A percentile compares a stretch with the other conserved stretches of the same genome.
phyloP scores from a whole-genome alignment of 2,113 vertebrate species.

The Xyliphius kryptos region DNA sequence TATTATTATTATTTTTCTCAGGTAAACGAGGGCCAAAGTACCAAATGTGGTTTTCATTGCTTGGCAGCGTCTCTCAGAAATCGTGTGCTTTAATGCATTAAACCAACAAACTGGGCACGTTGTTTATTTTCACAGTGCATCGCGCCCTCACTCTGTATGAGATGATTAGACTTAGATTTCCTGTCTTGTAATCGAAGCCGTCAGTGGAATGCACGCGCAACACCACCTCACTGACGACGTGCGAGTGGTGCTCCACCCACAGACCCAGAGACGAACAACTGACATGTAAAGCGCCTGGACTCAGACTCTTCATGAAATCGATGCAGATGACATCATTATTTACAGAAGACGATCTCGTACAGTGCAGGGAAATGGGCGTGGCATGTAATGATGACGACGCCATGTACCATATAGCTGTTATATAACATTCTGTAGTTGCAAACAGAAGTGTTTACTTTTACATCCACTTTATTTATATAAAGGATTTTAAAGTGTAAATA shows the following conservation, averaged over 20 bases:
- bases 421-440: too few relatives aligned
- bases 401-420: too few relatives aligned
- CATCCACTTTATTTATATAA: too few relatives aligned
- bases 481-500: too few relatives aligned
- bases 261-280: too few relatives aligned
- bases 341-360: too few relatives aligned
- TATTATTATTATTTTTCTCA: slow-evolving; percentile 42
- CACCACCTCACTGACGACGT: slow-evolving; percentile 8
- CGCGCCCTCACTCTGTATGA: slow-evolving; percentile 55
- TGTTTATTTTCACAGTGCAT: slow-evolving; percentile 64
- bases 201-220: slow-evolving; percentile 44
- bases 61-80: slow-evolving; percentile 55
- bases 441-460: too few relatives aligned
- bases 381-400: too few relatives aligned
- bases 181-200: slow-evolving; percentile 52
- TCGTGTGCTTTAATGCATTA: slow-evolving; percentile 52
- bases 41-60: slow-evolving; percentile 51
- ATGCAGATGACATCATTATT: too few relatives aligned
- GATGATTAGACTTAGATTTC: slow-evolving; percentile 59
- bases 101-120: slow-evolving; percentile 53
- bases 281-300: too few relatives aligned
- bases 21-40: slow-evolving; percentile 26
- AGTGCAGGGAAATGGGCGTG: too few relatives aligned
- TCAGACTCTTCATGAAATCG: too few relatives aligned
- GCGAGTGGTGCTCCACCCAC: background rate